These are phyloP conservation scores for Morpho helenor DNA, from an alignment of 2,888 invertebrate genomes.

Conservation along the genomic window DNA sequence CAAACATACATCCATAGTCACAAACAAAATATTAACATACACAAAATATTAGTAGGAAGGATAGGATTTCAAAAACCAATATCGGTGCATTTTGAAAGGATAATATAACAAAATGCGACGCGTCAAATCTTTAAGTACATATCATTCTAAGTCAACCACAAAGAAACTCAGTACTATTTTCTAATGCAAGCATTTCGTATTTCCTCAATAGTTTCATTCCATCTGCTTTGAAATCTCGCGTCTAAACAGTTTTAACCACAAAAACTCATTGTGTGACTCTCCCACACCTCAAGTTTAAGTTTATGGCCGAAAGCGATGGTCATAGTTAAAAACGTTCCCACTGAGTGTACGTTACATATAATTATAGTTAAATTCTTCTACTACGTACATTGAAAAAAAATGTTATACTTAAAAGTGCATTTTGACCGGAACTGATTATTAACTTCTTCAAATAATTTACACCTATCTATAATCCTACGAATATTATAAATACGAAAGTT, in stretches of 20 bases:
- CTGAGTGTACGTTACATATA: conserved; percentile 1
- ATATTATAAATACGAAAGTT: too few species aligned
- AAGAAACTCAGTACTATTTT: conserved; percentile 6
- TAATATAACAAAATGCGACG: not conserved
- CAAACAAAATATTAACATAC: too few species aligned
- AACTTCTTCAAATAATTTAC: too few species aligned
- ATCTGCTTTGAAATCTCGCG: conserved; percentile 15
- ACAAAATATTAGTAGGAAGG: too few species aligned
- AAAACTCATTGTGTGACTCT: conserved; percentile 17
- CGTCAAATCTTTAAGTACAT: too few species aligned
- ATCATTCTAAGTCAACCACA: conserved; percentile 7
- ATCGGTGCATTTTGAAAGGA: not conserved
- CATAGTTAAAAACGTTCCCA: conserved; percentile 15
- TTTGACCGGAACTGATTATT: too few species aligned
- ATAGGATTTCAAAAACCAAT: too few species aligned
- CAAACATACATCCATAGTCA: too few species aligned
- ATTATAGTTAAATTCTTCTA: not conserved
- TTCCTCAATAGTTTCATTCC: conserved; percentile 13
- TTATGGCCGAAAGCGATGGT: conserved; percentile 21
- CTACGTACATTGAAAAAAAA: too few species aligned
- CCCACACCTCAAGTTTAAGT: conserved; percentile 22
- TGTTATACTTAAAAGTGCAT: too few species aligned
- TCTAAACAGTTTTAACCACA: conserved; percentile 19
- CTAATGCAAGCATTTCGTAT: conserved; percentile 2
- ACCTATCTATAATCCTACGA: too few species aligned